Conservation (phyloP, 2,113 vertebrate species). For the Barnardius zonarius region DNA sequence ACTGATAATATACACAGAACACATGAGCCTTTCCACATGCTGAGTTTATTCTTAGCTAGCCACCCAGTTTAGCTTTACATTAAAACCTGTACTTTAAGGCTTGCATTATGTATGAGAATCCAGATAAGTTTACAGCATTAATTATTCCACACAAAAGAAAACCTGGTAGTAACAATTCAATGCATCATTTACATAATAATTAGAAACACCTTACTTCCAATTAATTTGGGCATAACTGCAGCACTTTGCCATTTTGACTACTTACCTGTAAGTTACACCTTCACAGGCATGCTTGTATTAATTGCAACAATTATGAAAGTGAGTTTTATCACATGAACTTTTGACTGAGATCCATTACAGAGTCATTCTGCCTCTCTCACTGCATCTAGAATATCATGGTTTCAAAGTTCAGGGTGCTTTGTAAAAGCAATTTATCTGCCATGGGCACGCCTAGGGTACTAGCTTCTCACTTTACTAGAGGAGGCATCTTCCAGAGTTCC, state of each 20-base stretch:
- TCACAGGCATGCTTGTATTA: neutral
- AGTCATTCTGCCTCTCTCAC: neutral
- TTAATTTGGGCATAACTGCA: slow-evolving; percentile 11
- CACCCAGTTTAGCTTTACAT: slow-evolving; percentile 43
- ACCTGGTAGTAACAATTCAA: slow-evolving; percentile 77
- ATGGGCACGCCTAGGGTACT: neutral
- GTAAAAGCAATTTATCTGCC: neutral
- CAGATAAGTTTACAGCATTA: slow-evolving; percentile 77
- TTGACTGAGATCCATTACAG: slow-evolving; percentile 55
- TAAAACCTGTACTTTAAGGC: slow-evolving; percentile 15
- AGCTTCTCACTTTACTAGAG: neutral
- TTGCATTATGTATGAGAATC: slow-evolving; percentile 77
- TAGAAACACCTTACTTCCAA: slow-evolving; percentile 10
- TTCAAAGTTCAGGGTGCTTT: slow-evolving; percentile 50
- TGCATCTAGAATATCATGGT: slow-evolving; percentile 4
- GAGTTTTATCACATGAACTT: slow-evolving; percentile 32
- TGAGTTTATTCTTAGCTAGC: slow-evolving; percentile 31
- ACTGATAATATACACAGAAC: neutral
- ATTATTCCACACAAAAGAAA: slow-evolving; percentile 70
- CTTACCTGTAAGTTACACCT: neutral
- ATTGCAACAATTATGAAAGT: slow-evolving; percentile 36
- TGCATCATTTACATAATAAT: slow-evolving; percentile 55
- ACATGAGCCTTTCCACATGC: slow-evolving; percentile 49
- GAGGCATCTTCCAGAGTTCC: neutral
- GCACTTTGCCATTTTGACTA: neutral